A percentile compares a stretch with the other conserved stretches of the same genome.
These are phyloP conservation scores for Microcebus tavaratra DNA, from an alignment of 2,113 vertebrate genomes.

Conservation along the genomic window DNA sequence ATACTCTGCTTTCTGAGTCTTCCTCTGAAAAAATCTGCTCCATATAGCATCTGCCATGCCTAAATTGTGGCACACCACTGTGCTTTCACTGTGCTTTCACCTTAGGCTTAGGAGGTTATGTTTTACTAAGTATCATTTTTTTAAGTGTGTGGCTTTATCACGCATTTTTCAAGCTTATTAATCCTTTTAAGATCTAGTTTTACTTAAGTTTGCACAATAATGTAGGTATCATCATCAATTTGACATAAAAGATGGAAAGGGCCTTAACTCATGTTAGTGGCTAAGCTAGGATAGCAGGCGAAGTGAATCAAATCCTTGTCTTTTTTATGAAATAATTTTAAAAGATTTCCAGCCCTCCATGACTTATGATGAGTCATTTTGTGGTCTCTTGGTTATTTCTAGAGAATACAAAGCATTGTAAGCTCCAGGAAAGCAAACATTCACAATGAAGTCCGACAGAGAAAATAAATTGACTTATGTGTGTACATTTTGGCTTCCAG, in stretches of 20 bases:
- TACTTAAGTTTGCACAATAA: background rate
- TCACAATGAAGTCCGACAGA: constrained; percentile 1
- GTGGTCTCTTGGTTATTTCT: constrained; percentile 29
- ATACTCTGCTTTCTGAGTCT: background rate
- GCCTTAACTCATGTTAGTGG: background rate
- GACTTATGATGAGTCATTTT: background rate
- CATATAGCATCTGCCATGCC: background rate
- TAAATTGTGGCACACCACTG: background rate
- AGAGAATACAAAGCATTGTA: background rate
- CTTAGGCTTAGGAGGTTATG: background rate
- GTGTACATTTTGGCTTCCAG: background rate
- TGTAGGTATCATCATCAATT: background rate
- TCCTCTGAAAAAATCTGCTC: constrained; percentile 43
- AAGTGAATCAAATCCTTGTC: background rate
- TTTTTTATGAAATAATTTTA: background rate
- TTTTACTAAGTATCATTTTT: background rate
- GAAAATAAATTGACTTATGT: background rate
- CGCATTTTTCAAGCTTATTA: background rate
- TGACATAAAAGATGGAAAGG: background rate
- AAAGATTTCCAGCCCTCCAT: background rate
- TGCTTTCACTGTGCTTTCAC: background rate
- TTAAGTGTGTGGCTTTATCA: background rate
- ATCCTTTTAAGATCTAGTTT: constrained; percentile 25
- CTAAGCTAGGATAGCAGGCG: background rate
- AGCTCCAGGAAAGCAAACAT: background rate